Base-by-base conservation (phyloP, 1,140 invertebrate species). In the Cyrtorhinus lividipennis region DNA sequence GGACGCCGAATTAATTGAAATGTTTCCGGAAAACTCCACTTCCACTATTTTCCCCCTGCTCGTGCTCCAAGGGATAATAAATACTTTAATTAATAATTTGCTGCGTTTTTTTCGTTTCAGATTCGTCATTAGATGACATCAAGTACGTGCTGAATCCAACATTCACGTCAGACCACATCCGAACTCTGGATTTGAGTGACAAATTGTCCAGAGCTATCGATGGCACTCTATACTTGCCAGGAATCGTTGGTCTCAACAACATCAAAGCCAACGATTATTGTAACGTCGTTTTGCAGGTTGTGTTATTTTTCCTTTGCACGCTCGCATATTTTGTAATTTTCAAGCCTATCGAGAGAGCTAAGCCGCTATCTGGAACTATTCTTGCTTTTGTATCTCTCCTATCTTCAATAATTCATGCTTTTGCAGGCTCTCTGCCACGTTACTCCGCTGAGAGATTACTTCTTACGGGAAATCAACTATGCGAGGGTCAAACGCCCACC, bases 201-300 rank as follows among this genome's bases (percentile, higher is more conserved):
- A 96, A 95, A 73, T 78, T 93, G 72, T 94, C 90, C 0, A 79
- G 95, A 72, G 95, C 97, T 10, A 97, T 96, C 69, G 94, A 99
- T 78, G 94, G 95, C 12, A 94, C 90, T 0, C 83, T 95, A 68
- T 99, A 99, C 74, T 83, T 92, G 67, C 94, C 97, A 23, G 96
- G 93, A 38, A 94, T 97, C 72, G 88, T 93, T 25, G 97, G 97
- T 1, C 77, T 99, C 22, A 99, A 99, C 73, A 99, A 99, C 74
- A 99, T 99, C 66, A 99, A 99, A 76, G 92, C 91, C 1, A 98
- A 98, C 79, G 96, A 99, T 75, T 99, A 99, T 72, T 98, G 95
- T 69, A 99, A 99, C 79, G 96, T 98, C 61, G 88, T 99, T 65
- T 77, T 99, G 56, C 94, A 96, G 79, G 92, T 93, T 73, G 13